Percentiles rank a stretch among this genome's conserved stretches.
These are phyloP conservation scores for Aphelocoma californica DNA, from an alignment of 2,797 vertebrate species.

Conservation along the genomic window DNA sequence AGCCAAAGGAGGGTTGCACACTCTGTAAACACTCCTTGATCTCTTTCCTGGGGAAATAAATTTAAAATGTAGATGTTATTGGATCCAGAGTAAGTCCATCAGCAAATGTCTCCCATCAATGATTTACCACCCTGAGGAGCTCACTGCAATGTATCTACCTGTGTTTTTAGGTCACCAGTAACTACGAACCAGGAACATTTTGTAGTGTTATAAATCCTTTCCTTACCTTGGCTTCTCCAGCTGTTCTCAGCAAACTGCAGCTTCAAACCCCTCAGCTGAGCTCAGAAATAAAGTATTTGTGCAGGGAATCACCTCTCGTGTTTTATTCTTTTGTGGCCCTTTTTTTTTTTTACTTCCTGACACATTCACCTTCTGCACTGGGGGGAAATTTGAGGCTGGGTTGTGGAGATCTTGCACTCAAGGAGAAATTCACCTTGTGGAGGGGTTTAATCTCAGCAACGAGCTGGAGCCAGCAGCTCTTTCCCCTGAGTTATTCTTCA, in stretches of 20 bases:
- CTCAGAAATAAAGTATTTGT: background rate
- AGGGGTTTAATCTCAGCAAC: background rate
- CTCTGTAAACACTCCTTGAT: background rate
- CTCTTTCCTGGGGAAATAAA: background rate
- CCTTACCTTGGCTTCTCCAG: conserved; percentile 10
- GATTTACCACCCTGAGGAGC: conserved; percentile 20
- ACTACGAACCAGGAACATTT: conserved; percentile 34
- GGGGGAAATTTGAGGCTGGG: background rate
- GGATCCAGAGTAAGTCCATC: background rate
- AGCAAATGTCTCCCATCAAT: conserved; percentile 3
- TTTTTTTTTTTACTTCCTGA: background rate
- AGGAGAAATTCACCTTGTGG: conserved; percentile 44
- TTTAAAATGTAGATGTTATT: background rate
- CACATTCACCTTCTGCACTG: background rate
- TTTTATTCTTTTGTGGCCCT: background rate
- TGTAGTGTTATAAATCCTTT: conserved; percentile 26
- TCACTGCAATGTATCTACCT: background rate
- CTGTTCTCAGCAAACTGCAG: background rate
- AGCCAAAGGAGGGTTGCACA: background rate
- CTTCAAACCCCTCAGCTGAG: background rate
- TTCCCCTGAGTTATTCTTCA: background rate
- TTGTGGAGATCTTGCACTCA: background rate
- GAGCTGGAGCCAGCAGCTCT: background rate
- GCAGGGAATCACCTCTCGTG: background rate
- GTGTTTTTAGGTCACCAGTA: conserved; percentile 7